These are phyloP conservation scores for Agriopis marginaria DNA, from an alignment of 2,888 invertebrate species.

Conservation along the genomic window DNA sequence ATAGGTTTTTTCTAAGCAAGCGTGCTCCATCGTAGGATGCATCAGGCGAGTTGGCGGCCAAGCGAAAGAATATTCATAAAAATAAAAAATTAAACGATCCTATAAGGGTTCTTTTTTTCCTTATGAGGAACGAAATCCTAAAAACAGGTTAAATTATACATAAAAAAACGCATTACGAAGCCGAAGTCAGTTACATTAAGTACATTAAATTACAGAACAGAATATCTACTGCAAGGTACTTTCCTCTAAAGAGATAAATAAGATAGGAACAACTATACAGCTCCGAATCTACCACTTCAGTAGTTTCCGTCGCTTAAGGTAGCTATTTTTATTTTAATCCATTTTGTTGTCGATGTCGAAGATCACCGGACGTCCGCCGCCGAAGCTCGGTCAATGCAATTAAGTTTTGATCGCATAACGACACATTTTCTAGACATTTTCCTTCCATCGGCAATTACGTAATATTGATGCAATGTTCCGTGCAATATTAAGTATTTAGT, in stretches of 20 bases:
- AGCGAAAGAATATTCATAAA: no score
- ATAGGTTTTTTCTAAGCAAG: no score
- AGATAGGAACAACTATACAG: slow-evolving; percentile 34
- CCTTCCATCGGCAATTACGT: slow-evolving; percentile 45
- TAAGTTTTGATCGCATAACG: slow-evolving; percentile 82
- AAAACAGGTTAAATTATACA: no score
- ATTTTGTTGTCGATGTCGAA: slow-evolving; percentile 72
- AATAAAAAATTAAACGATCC: no score
- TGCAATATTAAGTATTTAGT: slow-evolving; percentile 7
- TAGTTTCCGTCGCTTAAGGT: slow-evolving; percentile 50
- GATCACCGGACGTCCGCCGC: slow-evolving; percentile 76
- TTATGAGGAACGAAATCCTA: no score
- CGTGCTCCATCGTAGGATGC: no score
- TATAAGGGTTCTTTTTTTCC: no score
- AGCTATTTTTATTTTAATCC: slow-evolving; percentile 78
- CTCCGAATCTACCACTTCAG: slow-evolving; percentile 39
- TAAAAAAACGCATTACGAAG: no score
- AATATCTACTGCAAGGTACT: slow-evolving; percentile 20
- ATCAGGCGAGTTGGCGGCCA: no score
- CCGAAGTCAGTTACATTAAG: neutral
- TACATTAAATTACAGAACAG: neutral
- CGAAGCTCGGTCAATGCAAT: slow-evolving; percentile 79
- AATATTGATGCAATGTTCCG: slow-evolving; percentile 31
- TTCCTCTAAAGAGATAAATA: slow-evolving; percentile 35
- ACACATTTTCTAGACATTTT: slow-evolving; percentile 74